Percentiles rank a stretch among this genome's conserved stretches.
These are phyloP conservation scores for Cheilosia soror DNA, from an alignment of 2,888 invertebrate species.

Conservation along the genomic window DNA sequence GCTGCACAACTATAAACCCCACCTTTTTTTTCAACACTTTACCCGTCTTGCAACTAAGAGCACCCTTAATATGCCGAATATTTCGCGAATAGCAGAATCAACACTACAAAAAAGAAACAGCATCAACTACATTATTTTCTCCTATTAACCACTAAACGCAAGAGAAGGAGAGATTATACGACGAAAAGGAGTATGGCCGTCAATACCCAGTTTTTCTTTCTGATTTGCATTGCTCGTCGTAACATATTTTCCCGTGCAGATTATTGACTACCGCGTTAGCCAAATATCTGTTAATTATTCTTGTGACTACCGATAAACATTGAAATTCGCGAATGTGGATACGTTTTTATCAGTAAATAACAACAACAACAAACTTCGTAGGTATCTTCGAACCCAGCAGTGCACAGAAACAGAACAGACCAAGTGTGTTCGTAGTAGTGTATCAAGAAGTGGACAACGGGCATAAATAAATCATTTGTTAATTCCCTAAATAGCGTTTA, in stretches of 20 bases:
- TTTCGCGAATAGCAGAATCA: not conserved
- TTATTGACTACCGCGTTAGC: slow-evolving; percentile 60
- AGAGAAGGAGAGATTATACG: slow-evolving; percentile 31
- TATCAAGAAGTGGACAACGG: not conserved
- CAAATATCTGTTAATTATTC: slow-evolving; percentile 40
- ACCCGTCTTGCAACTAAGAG: not conserved
- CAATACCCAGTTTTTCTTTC: slow-evolving; percentile 62
- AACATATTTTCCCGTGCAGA: slow-evolving; percentile 69
- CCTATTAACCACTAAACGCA: not conserved
- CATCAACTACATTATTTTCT: slow-evolving; percentile 22
- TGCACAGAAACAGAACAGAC: slow-evolving; percentile 9
- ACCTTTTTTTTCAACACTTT: not conserved
- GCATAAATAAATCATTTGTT: slow-evolving; percentile 27
- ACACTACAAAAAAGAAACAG: slow-evolving; percentile 13
- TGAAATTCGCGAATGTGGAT: slow-evolving; percentile 24
- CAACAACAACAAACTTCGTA: slow-evolving; percentile 40
- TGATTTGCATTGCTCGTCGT: slow-evolving; percentile 68
- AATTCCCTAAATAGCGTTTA: not conserved
- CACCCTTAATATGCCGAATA: not conserved
- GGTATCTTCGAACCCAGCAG: not conserved
- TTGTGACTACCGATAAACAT: slow-evolving; percentile 40
- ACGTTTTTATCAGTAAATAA: slow-evolving; percentile 13
- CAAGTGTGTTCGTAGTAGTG: slow-evolving; percentile 37
- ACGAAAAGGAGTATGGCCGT: slow-evolving; percentile 69
- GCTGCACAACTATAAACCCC: not conserved